Conservation (phyloP, 92 coral and sea anemone genomes). For the Phymanthus crucifer region DNA sequence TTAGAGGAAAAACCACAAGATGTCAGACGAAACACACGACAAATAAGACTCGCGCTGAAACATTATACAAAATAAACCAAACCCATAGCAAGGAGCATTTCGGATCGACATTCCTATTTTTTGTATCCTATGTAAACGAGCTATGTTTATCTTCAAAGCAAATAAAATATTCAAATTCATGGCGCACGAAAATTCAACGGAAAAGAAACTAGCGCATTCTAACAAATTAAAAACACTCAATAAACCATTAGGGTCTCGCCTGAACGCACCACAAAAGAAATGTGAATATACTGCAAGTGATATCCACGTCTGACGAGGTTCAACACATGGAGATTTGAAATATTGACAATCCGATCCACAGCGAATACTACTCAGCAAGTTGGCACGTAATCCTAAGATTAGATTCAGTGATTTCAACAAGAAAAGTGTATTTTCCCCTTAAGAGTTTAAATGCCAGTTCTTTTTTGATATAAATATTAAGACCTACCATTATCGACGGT, state of each 20-base stretch:
- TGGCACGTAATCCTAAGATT: not conserved
- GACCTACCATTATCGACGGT: constrained; percentile 25
- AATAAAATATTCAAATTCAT: constrained; percentile 3
- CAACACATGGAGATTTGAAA: not conserved
- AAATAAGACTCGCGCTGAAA: not conserved
- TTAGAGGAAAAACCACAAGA: not conserved
- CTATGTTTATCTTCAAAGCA: not conserved
- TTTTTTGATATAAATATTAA: not conserved
- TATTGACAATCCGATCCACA: not conserved
- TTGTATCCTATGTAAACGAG: constrained; percentile 2
- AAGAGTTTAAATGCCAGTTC: not conserved
- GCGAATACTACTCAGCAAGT: not conserved
- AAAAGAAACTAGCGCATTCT: not conserved
- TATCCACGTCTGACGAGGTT: not conserved
- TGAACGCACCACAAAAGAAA: not conserved
- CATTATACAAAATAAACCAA: not conserved
- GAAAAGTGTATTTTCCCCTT: not conserved
- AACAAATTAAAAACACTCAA: constrained; percentile 6
- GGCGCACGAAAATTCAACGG: not conserved
- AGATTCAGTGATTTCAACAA: not conserved
- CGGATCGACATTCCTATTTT: not conserved
- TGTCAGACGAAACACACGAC: not conserved
- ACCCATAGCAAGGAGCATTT: not conserved
- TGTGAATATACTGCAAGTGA: not conserved
- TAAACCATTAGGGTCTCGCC: not conserved